Base-by-base conservation (phyloP, 2,888 invertebrate genomes). In the Rhopalosiphum nymphaeae region DNA sequence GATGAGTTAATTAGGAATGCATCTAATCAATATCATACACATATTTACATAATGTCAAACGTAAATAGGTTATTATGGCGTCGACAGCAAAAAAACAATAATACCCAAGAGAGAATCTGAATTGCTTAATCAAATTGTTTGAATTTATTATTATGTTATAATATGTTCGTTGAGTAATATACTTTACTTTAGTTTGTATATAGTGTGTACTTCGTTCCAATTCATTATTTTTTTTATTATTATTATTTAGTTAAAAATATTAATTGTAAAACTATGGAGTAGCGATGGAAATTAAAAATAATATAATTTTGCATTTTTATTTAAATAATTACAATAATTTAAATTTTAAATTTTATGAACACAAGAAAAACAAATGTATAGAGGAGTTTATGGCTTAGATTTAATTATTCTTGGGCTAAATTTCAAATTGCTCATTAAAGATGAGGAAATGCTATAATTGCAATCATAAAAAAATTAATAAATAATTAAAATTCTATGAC, bases 41-140 rank as follows among this genome's bases (percentile, higher is more conserved):
- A 78, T 78, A 78, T 78, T 78, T 78, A 78, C 78, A 78, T 78
- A 78, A 78, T 36, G 36, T 78, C 36, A 78, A 78, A 78, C 21
- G 9, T 78, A 78, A 78, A 78, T 78, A 78, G 78, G 78, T 78
- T 78, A 25, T 78, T 78, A 25, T 36, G 21, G 36, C 21, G 36
- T 78, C 2, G 78, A 78, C 78, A 7, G 78, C 36, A 21, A 78
- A 78, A 78, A 78, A 36, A 78, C 78, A 78, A 78, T 36, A 78
- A 78, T 78, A 36, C 78, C 78, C 78, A 42, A 78, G 36, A 78
- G 36, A 36, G 21, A 36, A 78, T 78, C 9, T 36, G 9, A 78
- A 78, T 36, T 13, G 36, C 78, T 21, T 36, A 36, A 78, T 78
- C 36, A 36, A 78, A 36, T 78, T 78, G 9, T 78, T 25, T 78